Evolutionary conservation across 92 coral and sea anemone genomes (phyloP).

Genomic region (Epizoanthus illoricatus): DNA sequence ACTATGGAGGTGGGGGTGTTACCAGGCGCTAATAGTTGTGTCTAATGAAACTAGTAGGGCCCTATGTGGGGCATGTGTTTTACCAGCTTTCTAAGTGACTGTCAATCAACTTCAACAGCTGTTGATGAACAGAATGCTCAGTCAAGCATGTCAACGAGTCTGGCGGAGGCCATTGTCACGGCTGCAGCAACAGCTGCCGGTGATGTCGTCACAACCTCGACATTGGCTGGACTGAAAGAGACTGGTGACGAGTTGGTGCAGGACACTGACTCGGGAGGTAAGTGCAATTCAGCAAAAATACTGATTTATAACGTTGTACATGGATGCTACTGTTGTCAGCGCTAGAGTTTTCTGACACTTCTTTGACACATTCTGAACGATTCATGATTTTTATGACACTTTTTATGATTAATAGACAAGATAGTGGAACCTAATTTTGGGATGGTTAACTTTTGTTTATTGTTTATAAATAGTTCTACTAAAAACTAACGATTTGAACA

Average conservation of each 20-base stretch:
- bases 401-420: no score
- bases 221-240: constrained; percentile 45
- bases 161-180: constrained; percentile 93
- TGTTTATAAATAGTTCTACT: no score
- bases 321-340: no score
- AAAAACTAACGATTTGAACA: no score
- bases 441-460: no score
- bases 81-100: not conserved
- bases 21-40: not conserved
- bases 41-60: not conserved
- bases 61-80: not conserved
- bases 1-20: no score
- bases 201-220: constrained; percentile 66
- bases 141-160: constrained; percentile 65
- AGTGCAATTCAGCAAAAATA: not conserved
- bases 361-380: no score
- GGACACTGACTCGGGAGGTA: constrained; percentile 28
- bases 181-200: constrained; percentile 84
- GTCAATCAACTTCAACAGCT: constrained; percentile 54
- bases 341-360: no score
- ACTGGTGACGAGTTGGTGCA: constrained; percentile 51
- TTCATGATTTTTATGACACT: no score
- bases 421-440: no score
- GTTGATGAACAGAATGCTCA: constrained; percentile 99
- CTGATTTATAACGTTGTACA: no score